These are phyloP conservation scores for Drosophila nikananu DNA, from an alignment of 1,140 invertebrate genomes.

Conservation along the genomic window DNA sequence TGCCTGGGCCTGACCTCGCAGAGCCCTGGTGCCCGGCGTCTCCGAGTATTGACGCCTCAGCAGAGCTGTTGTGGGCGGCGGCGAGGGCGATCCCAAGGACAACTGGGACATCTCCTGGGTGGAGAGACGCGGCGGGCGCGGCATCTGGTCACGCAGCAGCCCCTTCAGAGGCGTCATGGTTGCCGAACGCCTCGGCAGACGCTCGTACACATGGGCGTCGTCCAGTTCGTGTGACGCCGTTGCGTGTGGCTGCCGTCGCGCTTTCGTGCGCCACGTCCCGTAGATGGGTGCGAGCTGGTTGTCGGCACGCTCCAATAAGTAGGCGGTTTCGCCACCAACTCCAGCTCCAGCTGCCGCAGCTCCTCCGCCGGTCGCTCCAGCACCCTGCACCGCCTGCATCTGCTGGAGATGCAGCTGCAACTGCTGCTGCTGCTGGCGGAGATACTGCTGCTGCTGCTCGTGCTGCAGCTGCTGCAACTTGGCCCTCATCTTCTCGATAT, in stretches of 20 bases:
- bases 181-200: constrained; percentile 73
- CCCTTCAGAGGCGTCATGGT: constrained; percentile 76
- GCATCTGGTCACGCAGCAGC: constrained; percentile 73
- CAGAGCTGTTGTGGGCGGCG: constrained; percentile 54
- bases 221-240: constrained; percentile 40
- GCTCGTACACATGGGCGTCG: constrained; percentile 75
- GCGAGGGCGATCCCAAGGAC: constrained; percentile 67
- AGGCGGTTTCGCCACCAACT: constrained; percentile 72
- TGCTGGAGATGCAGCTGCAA: constrained; percentile 70
- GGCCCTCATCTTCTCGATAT: constrained; percentile 81
- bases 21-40: constrained; percentile 55
- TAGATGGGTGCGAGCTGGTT: constrained; percentile 74
- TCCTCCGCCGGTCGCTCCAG: constrained; percentile 6
- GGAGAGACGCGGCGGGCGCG: constrained; percentile 68
- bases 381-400: constrained; percentile 54
- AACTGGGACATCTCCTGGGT: constrained; percentile 58
- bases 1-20: constrained; percentile 17
- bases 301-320: constrained; percentile 85
- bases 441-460: constrained; percentile 75
- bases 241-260: constrained; percentile 78
- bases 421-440: constrained; percentile 67
- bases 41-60: constrained; percentile 72
- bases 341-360: constrained; percentile 2
- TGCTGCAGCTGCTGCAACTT: constrained; percentile 76
- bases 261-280: constrained; percentile 85